Percentiles rank a stretch among this genome's conserved stretches.
These are phyloP conservation scores for Halocynthia aurantium DNA, from an alignment of 23 tunicate genomes.

Conservation along the genomic window DNA sequence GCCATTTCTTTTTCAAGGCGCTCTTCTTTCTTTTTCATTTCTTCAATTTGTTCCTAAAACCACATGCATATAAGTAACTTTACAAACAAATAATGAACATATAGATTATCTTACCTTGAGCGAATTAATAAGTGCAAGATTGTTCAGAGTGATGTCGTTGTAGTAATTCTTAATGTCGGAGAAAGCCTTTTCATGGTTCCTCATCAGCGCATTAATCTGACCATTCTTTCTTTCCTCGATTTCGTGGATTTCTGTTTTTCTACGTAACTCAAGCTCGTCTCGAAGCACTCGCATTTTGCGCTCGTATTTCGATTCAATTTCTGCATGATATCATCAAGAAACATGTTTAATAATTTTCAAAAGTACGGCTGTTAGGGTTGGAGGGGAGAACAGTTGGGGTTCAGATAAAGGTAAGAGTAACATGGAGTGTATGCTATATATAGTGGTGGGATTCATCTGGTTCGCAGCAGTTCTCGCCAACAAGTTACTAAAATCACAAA, in stretches of 20 bases:
- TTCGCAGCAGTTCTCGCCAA: too few relatives aligned
- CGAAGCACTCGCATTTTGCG: conserved; percentile 89
- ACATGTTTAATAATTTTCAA: too few relatives aligned
- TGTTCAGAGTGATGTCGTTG: conserved; percentile 97
- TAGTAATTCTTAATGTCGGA: conserved; percentile 97
- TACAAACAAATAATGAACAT: background rate
- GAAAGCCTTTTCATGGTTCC: conserved; percentile 94
- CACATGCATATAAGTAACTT: background rate
- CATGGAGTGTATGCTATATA: too few relatives aligned
- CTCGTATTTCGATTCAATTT: conserved; percentile 96
- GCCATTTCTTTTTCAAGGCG: conserved; percentile 93
- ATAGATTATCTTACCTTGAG: conserved; percentile 35
- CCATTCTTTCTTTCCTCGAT: conserved; percentile 98
- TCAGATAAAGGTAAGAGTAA: background rate
- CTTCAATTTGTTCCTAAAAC: conserved; percentile 92
- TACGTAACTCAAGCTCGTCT: conserved; percentile 85
- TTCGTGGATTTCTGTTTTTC: conserved; percentile 97
- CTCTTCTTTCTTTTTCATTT: conserved; percentile 98
- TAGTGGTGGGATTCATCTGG: too few relatives aligned
- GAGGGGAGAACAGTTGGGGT: too few relatives aligned
- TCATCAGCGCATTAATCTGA: conserved; percentile 94
- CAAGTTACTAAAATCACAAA: too few relatives aligned
- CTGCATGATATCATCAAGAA: conserved; percentile 4
- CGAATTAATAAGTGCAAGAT: conserved; percentile 93
- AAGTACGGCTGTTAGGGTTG: too few relatives aligned